Conservation (phyloP, 2,113 vertebrate species). For the Semnornis frantzii region DNA sequence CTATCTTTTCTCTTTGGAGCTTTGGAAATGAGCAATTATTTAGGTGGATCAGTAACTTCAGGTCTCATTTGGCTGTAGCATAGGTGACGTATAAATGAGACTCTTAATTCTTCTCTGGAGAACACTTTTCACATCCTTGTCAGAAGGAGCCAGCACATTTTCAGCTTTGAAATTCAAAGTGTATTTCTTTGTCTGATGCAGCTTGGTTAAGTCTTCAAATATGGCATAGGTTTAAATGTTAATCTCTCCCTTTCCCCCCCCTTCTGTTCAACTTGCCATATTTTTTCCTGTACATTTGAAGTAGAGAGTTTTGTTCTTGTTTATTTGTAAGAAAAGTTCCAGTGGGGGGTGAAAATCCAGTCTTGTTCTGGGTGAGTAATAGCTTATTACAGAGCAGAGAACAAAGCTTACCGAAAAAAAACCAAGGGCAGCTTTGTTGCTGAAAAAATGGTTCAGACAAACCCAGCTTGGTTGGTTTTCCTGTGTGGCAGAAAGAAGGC, state of each 20-base stretch:
- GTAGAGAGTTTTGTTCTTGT: not conserved
- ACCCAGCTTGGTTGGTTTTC: not conserved
- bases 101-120: not conserved
- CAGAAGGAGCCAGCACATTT: not conserved
- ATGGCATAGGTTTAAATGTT: not conserved
- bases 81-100: not conserved
- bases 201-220: not conserved
- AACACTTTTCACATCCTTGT: not conserved
- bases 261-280: not conserved
- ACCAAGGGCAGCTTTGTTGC: constrained; percentile 9
- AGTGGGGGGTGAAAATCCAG: not conserved
- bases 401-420: constrained; percentile 33
- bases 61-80: not conserved
- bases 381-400: constrained; percentile 15
- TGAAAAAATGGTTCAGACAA: constrained; percentile 15
- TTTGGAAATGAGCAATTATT: not conserved
- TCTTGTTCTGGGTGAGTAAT: constrained; percentile 35
- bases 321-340: constrained; percentile 31
- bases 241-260: not conserved
- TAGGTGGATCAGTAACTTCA: not conserved
- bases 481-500: not conserved
- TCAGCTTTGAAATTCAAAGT: constrained; percentile 19
- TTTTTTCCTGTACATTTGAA: not conserved
- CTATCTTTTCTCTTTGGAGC: not conserved
- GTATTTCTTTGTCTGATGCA: not conserved